These are phyloP conservation scores for Hirudinaria manillensis DNA, from an alignment of 2,888 invertebrate species.

Conservation along the genomic window DNA sequence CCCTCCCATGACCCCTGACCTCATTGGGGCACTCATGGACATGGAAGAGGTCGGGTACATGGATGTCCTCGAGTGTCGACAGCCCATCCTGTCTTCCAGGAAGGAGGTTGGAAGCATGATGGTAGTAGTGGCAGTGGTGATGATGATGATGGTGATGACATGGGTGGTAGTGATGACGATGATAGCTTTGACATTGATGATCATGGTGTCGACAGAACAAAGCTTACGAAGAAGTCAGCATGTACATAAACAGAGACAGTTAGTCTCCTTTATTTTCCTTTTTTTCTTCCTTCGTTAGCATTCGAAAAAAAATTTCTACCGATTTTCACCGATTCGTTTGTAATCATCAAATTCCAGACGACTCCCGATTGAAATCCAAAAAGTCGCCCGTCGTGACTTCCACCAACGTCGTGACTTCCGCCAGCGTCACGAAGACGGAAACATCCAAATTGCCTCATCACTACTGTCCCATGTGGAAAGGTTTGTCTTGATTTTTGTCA, in stretches of 20 bases:
- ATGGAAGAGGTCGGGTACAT: not conserved
- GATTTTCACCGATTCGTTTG: too few relatives aligned
- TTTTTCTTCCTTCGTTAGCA: too few relatives aligned
- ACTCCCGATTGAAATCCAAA: too few relatives aligned
- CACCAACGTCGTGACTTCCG: too few relatives aligned
- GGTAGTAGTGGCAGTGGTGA: not conserved
- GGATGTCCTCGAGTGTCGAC: not conserved
- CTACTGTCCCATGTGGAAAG: too few relatives aligned
- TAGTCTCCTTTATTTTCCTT: not conserved
- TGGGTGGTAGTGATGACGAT: not conserved
- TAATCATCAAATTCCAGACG: too few relatives aligned
- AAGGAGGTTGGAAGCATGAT: not conserved
- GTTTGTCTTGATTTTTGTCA: too few relatives aligned
- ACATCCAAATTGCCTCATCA: too few relatives aligned
- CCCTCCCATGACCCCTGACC: not conserved
- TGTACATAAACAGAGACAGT: constrained; percentile 10
- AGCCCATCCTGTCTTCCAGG: not conserved
- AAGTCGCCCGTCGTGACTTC: too few relatives aligned
- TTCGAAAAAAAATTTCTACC: too few relatives aligned
- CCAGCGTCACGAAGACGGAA: too few relatives aligned
- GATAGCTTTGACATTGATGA: not conserved
- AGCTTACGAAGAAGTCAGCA: constrained; percentile 1
- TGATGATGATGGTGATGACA: not conserved
- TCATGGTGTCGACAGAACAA: not conserved
- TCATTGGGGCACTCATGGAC: not conserved